phyloP scores from a whole-genome alignment of 1,140 invertebrate genomes.

The Aphaenogaster rudis region DNA sequence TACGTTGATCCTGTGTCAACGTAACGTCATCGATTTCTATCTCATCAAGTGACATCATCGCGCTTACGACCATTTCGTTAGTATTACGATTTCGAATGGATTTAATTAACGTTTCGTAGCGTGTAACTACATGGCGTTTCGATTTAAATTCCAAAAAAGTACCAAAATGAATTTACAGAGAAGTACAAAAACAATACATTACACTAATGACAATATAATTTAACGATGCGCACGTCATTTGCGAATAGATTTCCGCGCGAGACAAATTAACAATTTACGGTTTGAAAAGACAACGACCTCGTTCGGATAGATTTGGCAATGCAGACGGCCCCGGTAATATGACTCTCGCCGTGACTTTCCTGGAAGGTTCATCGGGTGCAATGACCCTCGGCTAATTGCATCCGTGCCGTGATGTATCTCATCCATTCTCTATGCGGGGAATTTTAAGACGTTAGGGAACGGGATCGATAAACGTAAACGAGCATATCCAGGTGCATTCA shows the following conservation, averaged over 20 bases:
- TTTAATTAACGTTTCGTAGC: conserved; percentile 11
- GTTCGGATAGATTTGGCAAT: neutral
- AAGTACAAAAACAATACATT: neutral
- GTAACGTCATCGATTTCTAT: conserved; percentile 16
- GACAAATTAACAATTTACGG: conserved; percentile 18
- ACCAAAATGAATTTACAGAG: neutral
- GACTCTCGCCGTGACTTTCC: conserved; percentile 1
- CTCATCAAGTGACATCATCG: neutral
- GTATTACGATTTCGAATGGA: neutral
- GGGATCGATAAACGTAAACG: conserved; percentile 28
- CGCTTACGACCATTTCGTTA: neutral
- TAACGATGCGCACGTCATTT: neutral
- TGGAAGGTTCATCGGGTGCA: conserved; percentile 43
- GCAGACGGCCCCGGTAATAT: neutral
- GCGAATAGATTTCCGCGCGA: neutral
- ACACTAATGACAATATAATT: neutral
- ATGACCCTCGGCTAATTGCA: conserved; percentile 43
- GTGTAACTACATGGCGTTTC: too few relatives aligned
- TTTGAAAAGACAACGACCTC: neutral
- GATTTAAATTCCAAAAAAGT: neutral
- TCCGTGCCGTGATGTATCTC: conserved; percentile 11
- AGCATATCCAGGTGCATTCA: neutral
- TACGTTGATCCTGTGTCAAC: neutral
- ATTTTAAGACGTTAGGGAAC: conserved; percentile 19
- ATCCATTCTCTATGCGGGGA: conserved; percentile 9